These are phyloP conservation scores for Lasiommata megera DNA, from an alignment of 2,888 invertebrate genomes.

Conservation along the genomic window DNA sequence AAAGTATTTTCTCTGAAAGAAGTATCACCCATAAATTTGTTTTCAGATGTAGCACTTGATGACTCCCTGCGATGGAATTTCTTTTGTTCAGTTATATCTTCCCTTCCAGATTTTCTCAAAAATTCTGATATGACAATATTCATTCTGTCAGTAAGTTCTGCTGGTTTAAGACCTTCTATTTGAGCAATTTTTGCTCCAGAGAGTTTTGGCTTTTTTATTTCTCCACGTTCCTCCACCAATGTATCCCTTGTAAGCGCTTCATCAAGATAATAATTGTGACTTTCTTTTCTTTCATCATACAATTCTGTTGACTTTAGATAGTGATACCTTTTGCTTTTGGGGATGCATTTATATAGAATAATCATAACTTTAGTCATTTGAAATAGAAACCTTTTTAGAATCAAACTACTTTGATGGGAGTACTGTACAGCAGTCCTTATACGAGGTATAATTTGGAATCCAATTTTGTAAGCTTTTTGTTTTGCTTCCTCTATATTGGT, in stretches of 20 bases:
- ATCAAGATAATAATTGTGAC: constrained; percentile 6
- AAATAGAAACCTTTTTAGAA: constrained; percentile 69
- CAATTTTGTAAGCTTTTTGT: constrained; percentile 56
- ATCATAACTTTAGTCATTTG: constrained; percentile 75
- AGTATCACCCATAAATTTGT: constrained; percentile 41
- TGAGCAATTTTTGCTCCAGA: constrained; percentile 68
- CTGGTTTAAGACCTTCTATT: constrained; percentile 56
- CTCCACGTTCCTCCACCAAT: constrained; percentile 14
- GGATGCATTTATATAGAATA: constrained; percentile 62
- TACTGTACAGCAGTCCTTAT: constrained; percentile 56
- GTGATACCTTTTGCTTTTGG: constrained; percentile 48
- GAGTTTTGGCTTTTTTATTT: constrained; percentile 29
- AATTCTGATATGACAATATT: constrained; percentile 67
- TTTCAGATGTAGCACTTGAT: constrained; percentile 52
- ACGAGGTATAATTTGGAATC: constrained; percentile 64
- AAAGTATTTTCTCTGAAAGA: not conserved
- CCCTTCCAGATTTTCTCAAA: constrained; percentile 52
- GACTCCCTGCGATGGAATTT: constrained; percentile 35
- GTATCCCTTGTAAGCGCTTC: not conserved
- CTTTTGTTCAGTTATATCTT: constrained; percentile 40
- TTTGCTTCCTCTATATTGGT: constrained; percentile 42
- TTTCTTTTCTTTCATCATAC: constrained; percentile 5
- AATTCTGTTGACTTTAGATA: constrained; percentile 31
- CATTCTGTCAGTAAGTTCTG: constrained; percentile 63
- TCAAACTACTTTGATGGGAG: constrained; percentile 56